phyloP scores from a whole-genome alignment of 2,888 invertebrate genomes.

The Cryptocheilus praepositus region DNA sequence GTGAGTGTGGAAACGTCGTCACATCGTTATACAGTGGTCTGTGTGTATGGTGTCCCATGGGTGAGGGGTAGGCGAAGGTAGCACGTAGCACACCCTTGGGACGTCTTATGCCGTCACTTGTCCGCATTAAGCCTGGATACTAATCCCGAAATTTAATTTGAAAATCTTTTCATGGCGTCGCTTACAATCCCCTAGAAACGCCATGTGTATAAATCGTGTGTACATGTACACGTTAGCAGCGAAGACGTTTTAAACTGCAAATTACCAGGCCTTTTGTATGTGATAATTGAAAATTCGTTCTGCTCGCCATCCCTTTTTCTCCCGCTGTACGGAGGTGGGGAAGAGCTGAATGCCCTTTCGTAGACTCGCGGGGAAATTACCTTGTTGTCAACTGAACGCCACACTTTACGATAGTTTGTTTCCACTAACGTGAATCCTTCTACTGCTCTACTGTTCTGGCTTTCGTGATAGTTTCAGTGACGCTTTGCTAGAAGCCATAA shows the following conservation, averaged over 20 bases:
- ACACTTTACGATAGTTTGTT: no score
- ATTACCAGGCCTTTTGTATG: slow-evolving; percentile 69
- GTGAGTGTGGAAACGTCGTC: slow-evolving; percentile 42
- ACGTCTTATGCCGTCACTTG: slow-evolving; percentile 72
- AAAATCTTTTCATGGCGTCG: slow-evolving; percentile 70
- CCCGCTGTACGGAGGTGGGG: slow-evolving; percentile 20
- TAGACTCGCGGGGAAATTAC: slow-evolving; percentile 49
- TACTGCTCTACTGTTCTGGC: no score
- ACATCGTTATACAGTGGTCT: slow-evolving; percentile 53
- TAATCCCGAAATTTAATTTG: slow-evolving; percentile 75
- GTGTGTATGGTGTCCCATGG: slow-evolving; percentile 59
- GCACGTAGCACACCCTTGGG: slow-evolving; percentile 71
- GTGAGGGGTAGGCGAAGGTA: slow-evolving; percentile 55
- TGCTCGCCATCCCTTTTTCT: slow-evolving; percentile 26
- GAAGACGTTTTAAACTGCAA: slow-evolving; percentile 70
- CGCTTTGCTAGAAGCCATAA: no score
- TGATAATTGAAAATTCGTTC: slow-evolving; percentile 73
- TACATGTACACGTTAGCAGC: slow-evolving; percentile 19
- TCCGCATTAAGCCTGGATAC: slow-evolving; percentile 71
- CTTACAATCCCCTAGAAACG: slow-evolving; percentile 3
- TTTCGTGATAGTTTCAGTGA: no score
- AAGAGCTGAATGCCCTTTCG: slow-evolving; percentile 49
- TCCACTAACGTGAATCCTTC: no score
- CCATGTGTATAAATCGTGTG: no score
- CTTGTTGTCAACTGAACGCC: slow-evolving; percentile 32